Evolutionary conservation across 2,113 vertebrate species (phyloP).

Genomic region (Amia ocellicauda): DNA sequence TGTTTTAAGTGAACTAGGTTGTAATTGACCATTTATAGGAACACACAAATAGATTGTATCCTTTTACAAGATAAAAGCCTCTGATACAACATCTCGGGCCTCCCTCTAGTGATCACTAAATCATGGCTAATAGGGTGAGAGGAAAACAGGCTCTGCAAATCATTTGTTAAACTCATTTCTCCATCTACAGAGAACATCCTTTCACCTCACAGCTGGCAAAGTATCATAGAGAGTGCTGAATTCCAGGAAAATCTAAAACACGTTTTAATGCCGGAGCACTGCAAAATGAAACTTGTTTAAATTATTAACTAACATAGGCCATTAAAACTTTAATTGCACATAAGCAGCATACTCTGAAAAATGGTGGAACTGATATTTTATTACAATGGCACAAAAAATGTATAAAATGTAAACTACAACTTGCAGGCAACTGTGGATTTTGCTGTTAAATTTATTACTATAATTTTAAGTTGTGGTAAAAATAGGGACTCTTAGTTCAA

Average conservation of each 20-base stretch:
- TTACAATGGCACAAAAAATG: background rate
- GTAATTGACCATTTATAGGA: constrained; percentile 2
- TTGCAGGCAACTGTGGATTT: too few relatives aligned
- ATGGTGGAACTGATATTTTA: background rate
- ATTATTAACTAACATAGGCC: constrained; percentile 19
- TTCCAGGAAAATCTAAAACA: background rate
- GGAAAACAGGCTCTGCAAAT: background rate
- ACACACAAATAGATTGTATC: constrained; percentile 5
- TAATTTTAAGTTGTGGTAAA: background rate
- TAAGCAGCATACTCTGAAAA: background rate
- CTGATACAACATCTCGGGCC: background rate
- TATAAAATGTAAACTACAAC: too few relatives aligned
- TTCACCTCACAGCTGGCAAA: constrained; percentile 5
- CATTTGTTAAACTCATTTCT: background rate
- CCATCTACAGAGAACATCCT: background rate
- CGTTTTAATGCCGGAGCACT: background rate
- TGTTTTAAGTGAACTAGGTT: background rate
- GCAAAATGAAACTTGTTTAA: constrained; percentile 5
- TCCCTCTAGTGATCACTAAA: constrained; percentile 28
- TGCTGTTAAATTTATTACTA: too few relatives aligned
- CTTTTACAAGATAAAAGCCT: constrained; percentile 7
- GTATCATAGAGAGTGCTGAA: background rate
- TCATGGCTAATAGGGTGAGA: background rate
- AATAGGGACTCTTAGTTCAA: too few relatives aligned
- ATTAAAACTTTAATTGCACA: background rate